A percentile compares a stretch with the other conserved stretches of the same genome.
Conservation (phyloP, 2,888 invertebrate genomes). For the Busseola fusca region DNA sequence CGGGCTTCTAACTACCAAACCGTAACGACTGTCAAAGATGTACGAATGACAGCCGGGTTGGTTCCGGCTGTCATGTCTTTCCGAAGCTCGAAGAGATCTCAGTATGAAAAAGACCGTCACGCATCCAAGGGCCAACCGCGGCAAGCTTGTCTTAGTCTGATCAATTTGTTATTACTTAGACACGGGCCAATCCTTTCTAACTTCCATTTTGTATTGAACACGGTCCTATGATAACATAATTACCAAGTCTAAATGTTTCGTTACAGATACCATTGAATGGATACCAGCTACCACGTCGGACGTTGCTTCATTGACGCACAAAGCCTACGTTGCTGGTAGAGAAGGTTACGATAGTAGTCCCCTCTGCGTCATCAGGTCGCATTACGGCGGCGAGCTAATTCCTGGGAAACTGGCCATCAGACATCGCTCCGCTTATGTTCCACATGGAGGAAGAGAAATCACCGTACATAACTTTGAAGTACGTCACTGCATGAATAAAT, state of each 20-base stretch:
- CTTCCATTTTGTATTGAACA: neutral
- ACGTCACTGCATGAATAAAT: constrained; percentile 11
- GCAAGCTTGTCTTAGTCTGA: neutral
- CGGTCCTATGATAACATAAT: neutral
- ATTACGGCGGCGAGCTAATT: constrained; percentile 79
- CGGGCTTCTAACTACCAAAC: neutral
- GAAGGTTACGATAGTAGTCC: constrained; percentile 85
- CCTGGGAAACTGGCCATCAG: constrained; percentile 84
- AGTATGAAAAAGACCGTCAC: neutral
- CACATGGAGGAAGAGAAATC: constrained; percentile 79
- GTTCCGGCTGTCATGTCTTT: no score
- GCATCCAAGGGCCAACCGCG: neutral
- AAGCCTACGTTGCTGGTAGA: constrained; percentile 79
- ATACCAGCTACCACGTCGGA: constrained; percentile 71
- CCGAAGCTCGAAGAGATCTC: neutral
- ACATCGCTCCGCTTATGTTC: constrained; percentile 79
- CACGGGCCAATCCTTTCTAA: neutral
- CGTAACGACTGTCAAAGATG: neutral
- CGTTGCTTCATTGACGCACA: constrained; percentile 69
- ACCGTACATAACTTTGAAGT: constrained; percentile 86
- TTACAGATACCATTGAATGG: constrained; percentile 77
- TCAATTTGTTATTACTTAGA: neutral
- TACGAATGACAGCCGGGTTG: neutral
- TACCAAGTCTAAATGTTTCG: neutral
- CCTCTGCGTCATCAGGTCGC: constrained; percentile 82